A percentile compares a stretch with the other conserved stretches of the same genome.
These are phyloP conservation scores for Gryllus bimaculatus DNA, from an alignment of 1,140 invertebrate genomes.

Conservation along the genomic window DNA sequence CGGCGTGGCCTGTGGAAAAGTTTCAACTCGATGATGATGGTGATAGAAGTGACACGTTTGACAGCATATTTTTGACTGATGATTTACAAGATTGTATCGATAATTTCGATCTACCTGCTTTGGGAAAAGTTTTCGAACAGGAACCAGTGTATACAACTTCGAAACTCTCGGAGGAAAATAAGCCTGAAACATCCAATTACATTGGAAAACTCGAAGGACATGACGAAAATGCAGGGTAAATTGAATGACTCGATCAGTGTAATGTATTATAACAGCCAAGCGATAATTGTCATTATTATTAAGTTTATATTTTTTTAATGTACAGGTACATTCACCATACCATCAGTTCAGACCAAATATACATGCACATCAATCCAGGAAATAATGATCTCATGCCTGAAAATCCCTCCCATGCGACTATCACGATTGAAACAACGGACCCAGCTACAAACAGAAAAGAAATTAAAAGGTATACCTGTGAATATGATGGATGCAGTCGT, in stretches of 20 bases:
- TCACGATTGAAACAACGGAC: constrained; percentile 55
- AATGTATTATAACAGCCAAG: not conserved
- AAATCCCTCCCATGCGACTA: constrained; percentile 54
- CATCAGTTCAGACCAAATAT: constrained; percentile 56
- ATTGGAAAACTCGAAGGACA: constrained; percentile 17
- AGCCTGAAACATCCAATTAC: constrained; percentile 14
- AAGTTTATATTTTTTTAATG: not conserved
- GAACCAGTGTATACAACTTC: constrained; percentile 27
- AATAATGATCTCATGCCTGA: constrained; percentile 45
- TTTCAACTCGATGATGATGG: constrained; percentile 31
- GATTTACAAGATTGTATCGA: constrained; percentile 47
- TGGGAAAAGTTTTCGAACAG: constrained; percentile 42
- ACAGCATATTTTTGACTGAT: constrained; percentile 38
- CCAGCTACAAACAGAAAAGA: constrained; percentile 52
- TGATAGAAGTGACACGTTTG: constrained; percentile 31
- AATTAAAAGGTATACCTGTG: constrained; percentile 69
- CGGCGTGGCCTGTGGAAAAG: constrained; percentile 36
- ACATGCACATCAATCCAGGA: constrained; percentile 55
- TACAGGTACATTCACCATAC: constrained; percentile 56
- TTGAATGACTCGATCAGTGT: not conserved
- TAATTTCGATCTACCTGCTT: constrained; percentile 42
- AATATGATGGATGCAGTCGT: constrained; percentile 78
- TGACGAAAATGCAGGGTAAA: constrained; percentile 20
- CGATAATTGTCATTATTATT: not conserved
- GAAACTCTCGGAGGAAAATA: constrained; percentile 11